Evolutionary conservation across 2,113 vertebrate genomes (phyloP).

Genomic region (Cariama cristata): DNA sequence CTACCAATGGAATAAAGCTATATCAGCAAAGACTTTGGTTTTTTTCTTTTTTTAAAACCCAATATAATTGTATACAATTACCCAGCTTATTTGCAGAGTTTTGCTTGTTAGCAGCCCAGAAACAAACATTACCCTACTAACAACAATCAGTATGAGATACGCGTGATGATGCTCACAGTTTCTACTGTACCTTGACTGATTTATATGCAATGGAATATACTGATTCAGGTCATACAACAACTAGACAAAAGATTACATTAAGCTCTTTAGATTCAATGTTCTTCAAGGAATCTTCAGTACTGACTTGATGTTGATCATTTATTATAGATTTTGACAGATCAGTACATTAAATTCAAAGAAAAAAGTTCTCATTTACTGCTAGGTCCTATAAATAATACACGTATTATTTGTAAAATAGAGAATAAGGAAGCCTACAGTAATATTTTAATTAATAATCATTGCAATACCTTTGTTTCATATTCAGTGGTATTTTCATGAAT

Average conservation of each 20-base stretch:
- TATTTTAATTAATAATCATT: background rate
- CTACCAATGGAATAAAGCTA: background rate
- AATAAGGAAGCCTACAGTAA: background rate
- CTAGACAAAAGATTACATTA: background rate
- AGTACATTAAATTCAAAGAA: background rate
- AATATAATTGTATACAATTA: background rate
- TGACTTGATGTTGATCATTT: background rate
- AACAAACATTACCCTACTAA: background rate
- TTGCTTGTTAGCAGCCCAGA: background rate
- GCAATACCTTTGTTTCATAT: background rate
- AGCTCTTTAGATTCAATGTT: background rate
- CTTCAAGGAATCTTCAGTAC: background rate
- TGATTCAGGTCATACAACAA: background rate
- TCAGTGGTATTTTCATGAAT: background rate
- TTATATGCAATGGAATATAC: background rate
- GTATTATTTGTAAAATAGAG: background rate
- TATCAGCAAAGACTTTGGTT: background rate
- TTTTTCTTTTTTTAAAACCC: background rate
- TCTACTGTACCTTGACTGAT: background rate
- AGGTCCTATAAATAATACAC: background rate
- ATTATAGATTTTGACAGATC: background rate
- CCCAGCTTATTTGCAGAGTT: background rate
- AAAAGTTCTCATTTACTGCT: background rate
- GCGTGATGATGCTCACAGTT: background rate
- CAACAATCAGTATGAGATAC: background rate